Conservation (phyloP, 2,888 invertebrate genomes). For the Cephus rjabovi region DNA sequence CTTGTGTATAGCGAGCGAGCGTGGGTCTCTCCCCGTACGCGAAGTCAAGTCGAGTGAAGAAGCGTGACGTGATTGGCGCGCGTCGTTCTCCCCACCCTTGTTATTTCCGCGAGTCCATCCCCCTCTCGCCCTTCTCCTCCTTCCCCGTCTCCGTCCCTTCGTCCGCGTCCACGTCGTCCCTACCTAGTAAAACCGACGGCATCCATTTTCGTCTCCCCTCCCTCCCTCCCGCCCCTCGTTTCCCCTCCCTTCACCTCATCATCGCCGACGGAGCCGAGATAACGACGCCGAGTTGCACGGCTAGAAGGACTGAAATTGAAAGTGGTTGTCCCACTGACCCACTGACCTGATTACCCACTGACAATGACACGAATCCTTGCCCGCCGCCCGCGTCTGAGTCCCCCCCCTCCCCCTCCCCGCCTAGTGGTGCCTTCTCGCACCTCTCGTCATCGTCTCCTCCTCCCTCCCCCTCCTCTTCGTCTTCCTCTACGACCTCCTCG, state of each 20-base stretch:
- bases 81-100: constrained; percentile 31
- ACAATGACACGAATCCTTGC: constrained; percentile 69
- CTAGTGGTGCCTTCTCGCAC: constrained; percentile 66
- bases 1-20: constrained; percentile 35
- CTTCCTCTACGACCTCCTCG: not conserved
- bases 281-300: constrained; percentile 50
- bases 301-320: constrained; percentile 65
- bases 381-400: constrained; percentile 66
- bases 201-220: constrained; percentile 8
- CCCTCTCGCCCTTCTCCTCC: not conserved
- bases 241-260: not conserved
- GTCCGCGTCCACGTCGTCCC: constrained; percentile 6
- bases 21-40: constrained; percentile 17
- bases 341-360: constrained; percentile 76
- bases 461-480: not conserved
- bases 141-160: not conserved
- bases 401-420: constrained; percentile 14
- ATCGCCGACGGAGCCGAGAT: constrained; percentile 32
- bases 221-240: not conserved
- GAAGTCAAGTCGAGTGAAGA: constrained; percentile 24
- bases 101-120: constrained; percentile 17
- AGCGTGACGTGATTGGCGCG: constrained; percentile 39
- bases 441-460: constrained; percentile 30
- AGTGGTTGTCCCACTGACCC: constrained; percentile 72
- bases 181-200: constrained; percentile 5